Percentiles rank a stretch among this genome's conserved stretches.
phyloP scores from a whole-genome alignment of 2,888 invertebrate species.

The Agonopterix arenella region DNA sequence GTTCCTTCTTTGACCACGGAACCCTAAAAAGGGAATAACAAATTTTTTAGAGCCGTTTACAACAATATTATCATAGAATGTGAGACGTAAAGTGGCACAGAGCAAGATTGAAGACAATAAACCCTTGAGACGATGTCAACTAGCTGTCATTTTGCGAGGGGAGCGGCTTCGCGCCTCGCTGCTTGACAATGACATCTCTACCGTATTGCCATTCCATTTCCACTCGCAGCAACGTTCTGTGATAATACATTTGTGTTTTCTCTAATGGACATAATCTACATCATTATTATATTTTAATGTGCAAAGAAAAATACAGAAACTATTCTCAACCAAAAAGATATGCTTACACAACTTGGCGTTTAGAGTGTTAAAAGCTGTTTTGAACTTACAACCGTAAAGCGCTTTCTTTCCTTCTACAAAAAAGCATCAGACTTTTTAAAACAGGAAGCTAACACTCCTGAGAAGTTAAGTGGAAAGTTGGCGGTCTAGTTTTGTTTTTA shows the following conservation, averaged over 20 bases:
- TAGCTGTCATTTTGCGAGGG: conserved; percentile 22
- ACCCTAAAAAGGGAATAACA: conserved; percentile 2
- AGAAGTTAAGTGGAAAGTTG: conserved; percentile 71
- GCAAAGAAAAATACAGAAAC: conserved; percentile 1
- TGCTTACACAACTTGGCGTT: conserved; percentile 14
- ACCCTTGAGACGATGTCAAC: conserved; percentile 24
- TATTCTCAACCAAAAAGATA: conserved; percentile 8
- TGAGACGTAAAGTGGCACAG: conserved; percentile 9
- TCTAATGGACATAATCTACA: neutral
- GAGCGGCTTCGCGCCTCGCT: conserved; percentile 8
- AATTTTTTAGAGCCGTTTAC: conserved; percentile 6
- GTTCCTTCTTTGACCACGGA: too few relatives aligned
- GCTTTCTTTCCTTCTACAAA: conserved; percentile 52
- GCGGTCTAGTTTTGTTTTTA: conserved; percentile 53
- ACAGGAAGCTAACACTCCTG: conserved; percentile 69
- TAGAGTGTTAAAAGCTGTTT: conserved; percentile 62
- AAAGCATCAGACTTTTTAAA: conserved; percentile 62
- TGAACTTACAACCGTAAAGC: conserved; percentile 63
- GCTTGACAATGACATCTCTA: conserved; percentile 1
- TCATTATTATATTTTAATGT: conserved; percentile 5
- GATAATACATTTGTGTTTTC: too few relatives aligned
- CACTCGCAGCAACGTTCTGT: conserved; percentile 6
- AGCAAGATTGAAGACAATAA: conserved; percentile 29
- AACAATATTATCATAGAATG: conserved; percentile 13
- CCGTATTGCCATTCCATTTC: conserved; percentile 3